Base-by-base conservation (phyloP, 2,113 vertebrate genomes). In the Felis chaus region DNA sequence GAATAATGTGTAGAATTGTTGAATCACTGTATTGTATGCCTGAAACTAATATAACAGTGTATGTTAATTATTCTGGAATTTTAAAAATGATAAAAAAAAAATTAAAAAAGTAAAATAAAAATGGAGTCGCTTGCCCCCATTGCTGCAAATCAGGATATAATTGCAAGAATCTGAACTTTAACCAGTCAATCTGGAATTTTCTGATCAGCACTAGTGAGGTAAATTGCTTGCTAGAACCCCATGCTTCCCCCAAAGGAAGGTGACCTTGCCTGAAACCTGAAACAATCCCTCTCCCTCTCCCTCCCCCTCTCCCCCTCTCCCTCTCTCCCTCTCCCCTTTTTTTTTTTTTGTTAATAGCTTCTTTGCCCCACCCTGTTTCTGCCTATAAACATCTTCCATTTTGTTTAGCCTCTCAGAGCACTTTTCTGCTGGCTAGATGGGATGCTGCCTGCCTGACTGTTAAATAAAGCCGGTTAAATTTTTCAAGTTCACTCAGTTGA, bases 301-400 rank as follows among this genome's bases (percentile, higher is more conserved):
- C 7, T 45, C 41, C 1, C 6, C 1, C 1, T 5, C 41, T 41
- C 41, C 41, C 6, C 41, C 41, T 6, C 41, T 45, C 41, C 41
- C 7, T 7, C 41, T 41, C 41, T 7, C 6, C 41, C 41, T 1
- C 41, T 6, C 41, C 1, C 5, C 4, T 5, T 41, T n/a, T 31
- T 69, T 69, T 33, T 14, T 18, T 69, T 69, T 69, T 36, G 18
- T 39, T 73, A 39, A 5, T 8, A 12, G 19, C 4, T 73, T 73
- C n/a, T 39, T 23, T 73, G 69, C 3, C 19, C 21, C 21, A 10
- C 36, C 36, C 36, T 39, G 19, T 73, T 39, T 73, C n/a, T 73
- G 36, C 36, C 69, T 73, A 21, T 39, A 73, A 39, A 73, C 4
- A 21, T 25, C 36, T 73, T 73, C 69, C 69, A 73, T 39, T 73